Evolutionary conservation across 2,888 invertebrate species (phyloP), one percentile per base, ranked within the genome.

Genomic region (Melanostoma scalare): DNA sequence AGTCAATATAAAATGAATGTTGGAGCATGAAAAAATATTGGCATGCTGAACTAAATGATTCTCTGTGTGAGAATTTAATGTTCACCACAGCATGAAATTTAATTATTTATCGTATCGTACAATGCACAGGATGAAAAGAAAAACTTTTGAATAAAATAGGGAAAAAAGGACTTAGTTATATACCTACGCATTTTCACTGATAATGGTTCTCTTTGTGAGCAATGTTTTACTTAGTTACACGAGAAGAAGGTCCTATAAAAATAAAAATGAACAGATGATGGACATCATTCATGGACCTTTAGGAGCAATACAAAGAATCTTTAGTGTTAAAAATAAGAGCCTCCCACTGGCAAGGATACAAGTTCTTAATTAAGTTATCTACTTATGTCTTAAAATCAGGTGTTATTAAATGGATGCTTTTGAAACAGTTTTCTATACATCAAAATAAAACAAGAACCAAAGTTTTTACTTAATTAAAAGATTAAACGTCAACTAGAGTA

Each of bases 1-100:
- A 91, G 92, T 90, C 35, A 46, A 52, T 30, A 6, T 3, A 6
- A 2, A 33, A 10, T 58, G 5, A 35, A 20, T 30, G 30, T 48
- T 36, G 8, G 6, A 6, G 48, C 20, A 6, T 30, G 30, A 40
- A 30, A 56, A 30, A 20, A 40, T 3, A 8, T 42, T 42, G 20
- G 20, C 20, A 20, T 20, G 20, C 20, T 20, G 1, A 56, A 40
- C 40, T 56, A 56, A 56, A 48, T 48, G 9, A 35, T 20, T 33
- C 52, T 33, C 4, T 42, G 46, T 36, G 20, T n/a, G 4, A 20
- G n/a, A 38, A 38, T 38, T 30, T 38, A 8, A n/a, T 50, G 48
- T 31, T 50, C 50, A 50, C 38, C 30, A 50, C 48, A 63, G 63
- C 38, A 50, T 38, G 8, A 63, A 50, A 6, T 50, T 48, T 30